These are phyloP conservation scores for Theonella swinhoei DNA, from an alignment of 37 sponge, comb jelly and placozoan genomes.

Conservation along the genomic window DNA sequence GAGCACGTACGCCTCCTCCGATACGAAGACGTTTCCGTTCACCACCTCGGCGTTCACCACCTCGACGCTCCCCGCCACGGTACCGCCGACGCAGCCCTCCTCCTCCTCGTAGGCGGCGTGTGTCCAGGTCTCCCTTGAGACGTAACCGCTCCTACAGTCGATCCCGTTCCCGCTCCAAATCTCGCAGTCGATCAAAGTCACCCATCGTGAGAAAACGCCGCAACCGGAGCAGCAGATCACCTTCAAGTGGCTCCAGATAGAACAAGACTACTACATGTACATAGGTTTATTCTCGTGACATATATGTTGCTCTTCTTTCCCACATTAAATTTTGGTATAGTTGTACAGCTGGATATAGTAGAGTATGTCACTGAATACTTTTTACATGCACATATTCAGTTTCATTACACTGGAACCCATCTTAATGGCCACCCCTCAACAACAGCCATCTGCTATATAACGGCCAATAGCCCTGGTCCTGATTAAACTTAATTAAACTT, in stretches of 20 bases:
- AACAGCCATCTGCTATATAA: too few species aligned
- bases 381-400: too few species aligned
- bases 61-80: constrained; percentile 11
- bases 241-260: neutral
- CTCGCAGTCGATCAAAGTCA: neutral
- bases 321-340: too few species aligned
- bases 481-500: too few species aligned
- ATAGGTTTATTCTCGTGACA: too few species aligned
- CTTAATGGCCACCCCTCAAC: too few species aligned
- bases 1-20: constrained; percentile 14
- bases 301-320: too few species aligned
- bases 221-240: neutral
- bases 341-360: too few species aligned
- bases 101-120: constrained; percentile 11
- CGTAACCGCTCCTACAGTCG: neutral
- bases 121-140: neutral
- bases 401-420: too few species aligned
- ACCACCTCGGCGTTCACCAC: constrained; percentile 2
- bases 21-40: constrained; percentile 11
- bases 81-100: constrained; percentile 19
- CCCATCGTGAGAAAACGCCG: neutral
- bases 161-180: neutral
- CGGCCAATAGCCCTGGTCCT: too few species aligned
- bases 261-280: too few species aligned
- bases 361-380: too few species aligned